Evolutionary conservation across 2,888 invertebrate species (phyloP).

Genomic region (Volucella zonaria): DNA sequence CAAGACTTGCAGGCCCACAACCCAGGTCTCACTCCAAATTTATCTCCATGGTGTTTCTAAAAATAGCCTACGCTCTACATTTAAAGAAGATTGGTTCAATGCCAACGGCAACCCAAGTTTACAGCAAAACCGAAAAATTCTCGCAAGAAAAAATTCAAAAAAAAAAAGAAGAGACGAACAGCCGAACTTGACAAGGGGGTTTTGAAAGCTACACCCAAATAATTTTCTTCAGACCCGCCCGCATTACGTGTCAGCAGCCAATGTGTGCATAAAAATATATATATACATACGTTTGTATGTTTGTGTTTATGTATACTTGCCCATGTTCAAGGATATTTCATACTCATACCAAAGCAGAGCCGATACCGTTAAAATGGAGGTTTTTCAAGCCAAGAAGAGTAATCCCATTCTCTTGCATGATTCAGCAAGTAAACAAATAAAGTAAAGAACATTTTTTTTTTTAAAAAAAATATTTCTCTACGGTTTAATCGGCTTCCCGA

Average conservation of each 20-base stretch:
- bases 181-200: background rate
- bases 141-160: slow-evolving; percentile 4
- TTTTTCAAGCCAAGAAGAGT: slow-evolving; percentile 32
- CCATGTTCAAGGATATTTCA: slow-evolving; percentile 59
- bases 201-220: background rate
- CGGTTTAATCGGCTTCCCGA: background rate
- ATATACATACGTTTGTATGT: background rate
- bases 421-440: slow-evolving; percentile 42
- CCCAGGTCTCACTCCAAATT: slow-evolving; percentile 31
- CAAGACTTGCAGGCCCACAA: slow-evolving; percentile 9
- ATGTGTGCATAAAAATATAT: background rate
- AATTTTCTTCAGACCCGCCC: slow-evolving; percentile 20
- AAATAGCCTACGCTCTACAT: slow-evolving; percentile 42
- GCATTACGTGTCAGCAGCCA: background rate
- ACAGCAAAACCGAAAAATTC: slow-evolving; percentile 18
- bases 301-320: slow-evolving; percentile 24
- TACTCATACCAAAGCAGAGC: slow-evolving; percentile 6
- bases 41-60: slow-evolving; percentile 54
- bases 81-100: slow-evolving; percentile 45
- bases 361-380: slow-evolving; percentile 31
- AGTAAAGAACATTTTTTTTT: slow-evolving; percentile 21
- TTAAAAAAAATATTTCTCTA: slow-evolving; percentile 23
- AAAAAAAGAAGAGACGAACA: slow-evolving; percentile 13
- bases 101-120: slow-evolving; percentile 37
- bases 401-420: slow-evolving; percentile 33